phyloP scores from a whole-genome alignment of 2,113 vertebrate species.

The Rattus rattus region DNA sequence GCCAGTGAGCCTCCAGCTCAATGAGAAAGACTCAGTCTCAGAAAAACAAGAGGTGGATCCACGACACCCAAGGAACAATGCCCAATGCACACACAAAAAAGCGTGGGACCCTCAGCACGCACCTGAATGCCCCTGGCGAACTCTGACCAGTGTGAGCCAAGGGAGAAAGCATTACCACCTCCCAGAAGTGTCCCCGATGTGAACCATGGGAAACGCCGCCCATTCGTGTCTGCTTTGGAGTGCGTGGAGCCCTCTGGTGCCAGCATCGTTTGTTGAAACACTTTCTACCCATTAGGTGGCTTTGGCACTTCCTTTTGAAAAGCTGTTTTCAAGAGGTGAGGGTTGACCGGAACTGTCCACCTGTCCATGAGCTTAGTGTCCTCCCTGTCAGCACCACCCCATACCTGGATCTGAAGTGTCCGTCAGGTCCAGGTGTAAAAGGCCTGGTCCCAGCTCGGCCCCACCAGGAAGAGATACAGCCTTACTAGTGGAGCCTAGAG shows the following conservation, averaged over 20 bases:
- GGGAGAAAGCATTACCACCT: not conserved
- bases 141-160: not conserved
- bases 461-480: not conserved
- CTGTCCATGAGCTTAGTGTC: no score
- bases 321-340: accelerated
- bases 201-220: accelerated
- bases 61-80: not conserved
- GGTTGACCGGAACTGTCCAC: not conserved
- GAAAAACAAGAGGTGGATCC: not conserved
- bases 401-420: no score
- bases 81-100: not conserved
- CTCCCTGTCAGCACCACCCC: accelerated
- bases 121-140: not conserved
- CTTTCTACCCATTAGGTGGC: no score
- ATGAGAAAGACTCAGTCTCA: not conserved
- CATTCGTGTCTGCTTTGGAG: not conserved
- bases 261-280: not conserved
- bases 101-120: not conserved
- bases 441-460: not conserved
- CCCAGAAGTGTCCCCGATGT: no score
- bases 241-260: not conserved
- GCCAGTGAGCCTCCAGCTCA: no score
- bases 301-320: not conserved
- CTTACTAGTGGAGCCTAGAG: not conserved
- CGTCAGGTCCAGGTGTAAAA: not conserved